phyloP scores from a whole-genome alignment of 2,113 vertebrate genomes.

The Falcunculus frontatus region DNA sequence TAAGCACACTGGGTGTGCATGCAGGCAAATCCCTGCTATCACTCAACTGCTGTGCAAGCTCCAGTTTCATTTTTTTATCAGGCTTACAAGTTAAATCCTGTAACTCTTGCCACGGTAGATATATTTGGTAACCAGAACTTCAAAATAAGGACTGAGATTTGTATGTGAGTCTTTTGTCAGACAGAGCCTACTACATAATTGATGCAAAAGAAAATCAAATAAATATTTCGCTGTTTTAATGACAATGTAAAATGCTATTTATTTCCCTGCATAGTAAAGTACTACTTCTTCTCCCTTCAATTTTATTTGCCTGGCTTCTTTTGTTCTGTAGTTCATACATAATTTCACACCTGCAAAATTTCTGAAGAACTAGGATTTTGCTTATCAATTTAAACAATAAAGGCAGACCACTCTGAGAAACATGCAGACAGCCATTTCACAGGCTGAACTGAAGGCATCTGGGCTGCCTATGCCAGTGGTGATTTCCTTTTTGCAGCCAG shows the following conservation, averaged over 20 bases:
- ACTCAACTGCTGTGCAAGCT: neutral
- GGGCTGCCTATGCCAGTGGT: neutral
- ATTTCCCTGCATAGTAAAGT: neutral
- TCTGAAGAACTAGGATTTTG: neutral
- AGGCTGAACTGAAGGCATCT: neutral
- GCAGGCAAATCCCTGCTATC: neutral
- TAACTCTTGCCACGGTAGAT: neutral
- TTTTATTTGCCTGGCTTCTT: neutral
- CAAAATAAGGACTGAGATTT: neutral
- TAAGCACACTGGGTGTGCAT: neutral
- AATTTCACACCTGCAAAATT: conserved; percentile 2
- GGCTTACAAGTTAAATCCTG: neutral
- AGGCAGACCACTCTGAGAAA: neutral
- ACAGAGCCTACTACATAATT: neutral
- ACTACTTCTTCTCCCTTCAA: neutral
- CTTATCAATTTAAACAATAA: neutral
- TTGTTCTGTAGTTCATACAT: neutral
- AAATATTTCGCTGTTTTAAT: neutral
- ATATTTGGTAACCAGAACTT: neutral
- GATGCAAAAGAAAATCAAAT: neutral
- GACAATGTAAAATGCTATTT: neutral
- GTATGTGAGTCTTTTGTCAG: neutral
- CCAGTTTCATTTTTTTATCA: neutral
- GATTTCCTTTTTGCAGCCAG: neutral
- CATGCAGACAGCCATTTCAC: neutral